Evolutionary conservation across 2,888 invertebrate species (phyloP), one percentile per base, ranked within the genome.

Genomic region (Elgonia sp.): DNA sequence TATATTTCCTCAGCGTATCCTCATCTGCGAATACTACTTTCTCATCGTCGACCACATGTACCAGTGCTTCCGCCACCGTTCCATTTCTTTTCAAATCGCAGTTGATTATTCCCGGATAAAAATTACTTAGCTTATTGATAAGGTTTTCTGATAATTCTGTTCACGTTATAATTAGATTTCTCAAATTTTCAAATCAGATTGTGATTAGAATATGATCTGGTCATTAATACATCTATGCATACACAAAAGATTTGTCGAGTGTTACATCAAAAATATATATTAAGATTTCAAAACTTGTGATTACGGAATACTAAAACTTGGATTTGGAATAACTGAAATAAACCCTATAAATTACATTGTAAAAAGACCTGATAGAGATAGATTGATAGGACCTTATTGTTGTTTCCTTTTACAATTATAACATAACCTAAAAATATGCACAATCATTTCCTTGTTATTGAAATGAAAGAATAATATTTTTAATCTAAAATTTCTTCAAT

Each of bases 1-100:
- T 9, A 63, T 63, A 63, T 29, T 63, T 63, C 21, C 42, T 62
- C 62, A 14, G 62, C 46, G 37, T 39, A 29, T 18, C 50, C 42
- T 76, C 76, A 40, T 76, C 62, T 50, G 76, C 63, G 50, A 76
- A 18, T 53, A 14, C 50, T 53, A 53, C 46, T 77, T 65, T 77
- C 65, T 53, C 62, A 10, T 46, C 39, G 8, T 46, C 46, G 14
- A 46, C 42, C 62, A 40, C 50, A 46, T 55, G n/a, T 16, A n/a
- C n/a, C 14, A 4, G 53, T 7, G 53, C 53, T 53, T 53, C 16
- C 53, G 16, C 16, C n/a, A 7, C 53, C 14, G 14, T 60, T 60
- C 37, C 37, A 14, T 16, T 60, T 37, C 67, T 46, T 67, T 67
- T 46, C 42, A 67, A 16, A 29, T 20, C 7, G 9, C 20, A 20